Conservation (phyloP, 2,888 invertebrate genomes). For the Lordiphosa andalusiaca region DNA sequence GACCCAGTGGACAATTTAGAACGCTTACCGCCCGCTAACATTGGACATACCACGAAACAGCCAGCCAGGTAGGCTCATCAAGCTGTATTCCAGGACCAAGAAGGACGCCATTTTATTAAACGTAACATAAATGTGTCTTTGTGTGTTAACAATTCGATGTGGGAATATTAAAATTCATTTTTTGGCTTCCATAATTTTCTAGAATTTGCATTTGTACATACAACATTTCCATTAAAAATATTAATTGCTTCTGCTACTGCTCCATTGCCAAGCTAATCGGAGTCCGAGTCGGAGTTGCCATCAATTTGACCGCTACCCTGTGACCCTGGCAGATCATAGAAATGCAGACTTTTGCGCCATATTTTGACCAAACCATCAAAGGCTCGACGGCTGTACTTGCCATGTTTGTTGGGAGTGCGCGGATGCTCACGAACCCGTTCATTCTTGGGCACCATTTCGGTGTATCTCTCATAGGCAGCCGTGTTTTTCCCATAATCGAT, state of each 20-base stretch:
- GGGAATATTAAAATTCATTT: constrained; percentile 22
- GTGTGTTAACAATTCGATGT: constrained; percentile 27
- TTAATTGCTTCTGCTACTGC: constrained; percentile 9
- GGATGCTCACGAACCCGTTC: constrained; percentile 88
- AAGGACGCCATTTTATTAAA: constrained; percentile 58
- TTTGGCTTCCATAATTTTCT: constrained; percentile 25
- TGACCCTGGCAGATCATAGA: constrained; percentile 84
- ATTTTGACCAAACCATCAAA: constrained; percentile 94
- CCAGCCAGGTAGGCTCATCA: constrained; percentile 20
- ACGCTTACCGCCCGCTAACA: too few relatives aligned
- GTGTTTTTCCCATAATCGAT: constrained; percentile 98
- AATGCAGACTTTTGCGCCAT: constrained; percentile 92
- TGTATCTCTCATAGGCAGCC: constrained; percentile 90
- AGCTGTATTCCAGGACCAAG: constrained; percentile 22
- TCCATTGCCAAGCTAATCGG: constrained; percentile 34
- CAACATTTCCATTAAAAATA: constrained; percentile 9
- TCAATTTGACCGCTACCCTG: constrained; percentile 18
- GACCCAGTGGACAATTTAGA: constrained; percentile 6
- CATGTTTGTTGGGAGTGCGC: constrained; percentile 92
- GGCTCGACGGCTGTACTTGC: constrained; percentile 93
- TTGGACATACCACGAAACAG: background rate
- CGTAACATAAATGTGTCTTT: constrained; percentile 22
- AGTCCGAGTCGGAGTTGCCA: constrained; percentile 53
- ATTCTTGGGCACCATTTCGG: constrained; percentile 84
- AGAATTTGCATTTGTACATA: constrained; percentile 23